Evolutionary conservation across 2,113 vertebrate genomes (phyloP).

Genomic region (Lophius piscatorius): DNA sequence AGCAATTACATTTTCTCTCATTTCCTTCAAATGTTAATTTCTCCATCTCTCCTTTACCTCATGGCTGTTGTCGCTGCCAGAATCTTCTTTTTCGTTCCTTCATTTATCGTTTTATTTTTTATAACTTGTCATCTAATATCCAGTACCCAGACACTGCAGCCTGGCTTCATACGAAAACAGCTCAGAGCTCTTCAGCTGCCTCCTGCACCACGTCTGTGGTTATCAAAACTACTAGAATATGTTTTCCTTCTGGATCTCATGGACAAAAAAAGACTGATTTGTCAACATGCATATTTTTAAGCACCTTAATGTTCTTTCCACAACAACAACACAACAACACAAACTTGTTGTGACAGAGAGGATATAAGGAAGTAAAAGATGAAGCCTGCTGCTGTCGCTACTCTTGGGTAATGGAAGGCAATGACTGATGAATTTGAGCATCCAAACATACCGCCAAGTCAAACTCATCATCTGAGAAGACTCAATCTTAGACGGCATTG

Average conservation of each 20-base stretch:
- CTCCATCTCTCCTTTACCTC: constrained; percentile 1
- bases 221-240: not conserved
- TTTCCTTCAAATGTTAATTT: not conserved
- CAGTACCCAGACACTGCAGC: not conserved
- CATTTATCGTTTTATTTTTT: not conserved
- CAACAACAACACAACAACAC: constrained; percentile 8
- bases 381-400: constrained; percentile 17
- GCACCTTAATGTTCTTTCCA: constrained; percentile 4
- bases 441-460: constrained; percentile 19
- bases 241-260: not conserved
- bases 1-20: constrained; percentile 50
- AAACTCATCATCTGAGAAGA: no score
- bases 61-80: not conserved
- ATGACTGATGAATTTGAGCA: constrained; percentile 43
- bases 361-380: not conserved
- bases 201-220: no score
- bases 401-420: constrained; percentile 15
- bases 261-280: constrained; percentile 11
- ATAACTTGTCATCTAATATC: not conserved
- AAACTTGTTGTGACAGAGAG: constrained; percentile 4
- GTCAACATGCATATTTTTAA: not conserved
- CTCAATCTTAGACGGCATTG: constrained; percentile 19
- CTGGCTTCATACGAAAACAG: not conserved
- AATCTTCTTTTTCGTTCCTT: not conserved
- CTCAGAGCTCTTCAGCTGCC: no score